Evolutionary conservation across 2,113 vertebrate species (phyloP), one percentile per base, ranked within the genome.

Genomic region (Pimephales promelas): DNA sequence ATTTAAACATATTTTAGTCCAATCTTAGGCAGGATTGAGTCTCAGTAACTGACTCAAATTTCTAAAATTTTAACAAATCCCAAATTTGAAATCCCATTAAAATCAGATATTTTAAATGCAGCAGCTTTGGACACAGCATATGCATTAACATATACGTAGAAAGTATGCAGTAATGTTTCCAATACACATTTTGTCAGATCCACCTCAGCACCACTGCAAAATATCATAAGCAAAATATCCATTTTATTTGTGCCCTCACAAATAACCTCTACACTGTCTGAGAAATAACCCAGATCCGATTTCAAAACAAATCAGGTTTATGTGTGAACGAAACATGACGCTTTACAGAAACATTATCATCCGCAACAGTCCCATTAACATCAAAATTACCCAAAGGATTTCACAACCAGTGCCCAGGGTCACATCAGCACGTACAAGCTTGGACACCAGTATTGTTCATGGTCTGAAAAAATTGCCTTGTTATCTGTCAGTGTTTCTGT

Each of bases 401-500:
- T 71, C 74, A 22, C 31, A 64, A 72, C 28, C 31, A 4, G 36
- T 20, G 24, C 64, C 31, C 28, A 79, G 62, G 34, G 62, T 59
- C 61, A 77, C 73, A 84, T 47, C 54, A 59, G 49, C 83, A 79
- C 14, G 1, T 59, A 61, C 18, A 78, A 79, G 49, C 24, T 45
- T 66, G 31, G 72, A 36, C 36, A 62, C 49, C 49, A 26, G 26
- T 45, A 70, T 83, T 82, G 86, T 81, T 76, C 70, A 70, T 26
- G 11, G 4, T 28, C 76, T 80, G 73, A 66, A 85, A 52, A 86
- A 88, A 88, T 62, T 57, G 76, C 40, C 54, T 87, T 59, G 62
- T 84, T 79, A 79, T 87, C 79, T 83, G 68, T 85, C 34, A 64
- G 47, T 79, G 86, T 79, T 79, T 79, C 83, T 57, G 64, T 82